A percentile compares a stretch with the other conserved stretches of the same genome.
These are phyloP conservation scores for Pluvianellus socialis DNA, from an alignment of 2,113 vertebrate species.

Conservation along the genomic window DNA sequence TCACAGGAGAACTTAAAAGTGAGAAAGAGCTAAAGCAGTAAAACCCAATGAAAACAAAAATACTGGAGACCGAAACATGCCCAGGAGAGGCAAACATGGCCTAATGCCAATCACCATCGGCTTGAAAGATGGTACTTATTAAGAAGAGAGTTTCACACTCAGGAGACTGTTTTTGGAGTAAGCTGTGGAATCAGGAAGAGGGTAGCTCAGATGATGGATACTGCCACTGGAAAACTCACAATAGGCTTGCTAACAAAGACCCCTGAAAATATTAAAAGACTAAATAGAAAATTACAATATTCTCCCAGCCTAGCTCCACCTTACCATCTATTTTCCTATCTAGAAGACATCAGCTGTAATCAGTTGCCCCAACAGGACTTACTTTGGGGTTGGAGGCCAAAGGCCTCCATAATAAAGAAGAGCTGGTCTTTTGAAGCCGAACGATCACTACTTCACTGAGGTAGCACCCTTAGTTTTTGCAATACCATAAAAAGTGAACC, in stretches of 20 bases:
- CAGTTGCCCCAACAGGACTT: neutral
- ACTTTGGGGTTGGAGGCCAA: neutral
- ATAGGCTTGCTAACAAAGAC: constrained; percentile 2
- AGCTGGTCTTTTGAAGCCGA: neutral
- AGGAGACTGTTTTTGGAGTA: neutral
- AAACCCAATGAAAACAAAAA: constrained; percentile 71
- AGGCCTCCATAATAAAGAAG: neutral
- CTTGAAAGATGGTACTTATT: constrained; percentile 36
- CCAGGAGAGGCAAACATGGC: constrained; percentile 12
- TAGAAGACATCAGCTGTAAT: neutral
- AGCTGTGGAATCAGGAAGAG: neutral
- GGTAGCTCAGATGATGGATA: neutral
- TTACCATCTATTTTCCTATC: neutral
- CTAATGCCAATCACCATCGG: constrained; percentile 1
- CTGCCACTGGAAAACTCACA: neutral
- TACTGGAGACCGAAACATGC: constrained; percentile 20
- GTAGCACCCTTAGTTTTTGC: neutral
- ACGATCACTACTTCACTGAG: neutral
- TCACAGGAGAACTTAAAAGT: constrained; percentile 25
- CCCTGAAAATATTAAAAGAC: neutral
- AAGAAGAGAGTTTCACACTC: constrained; percentile 8
- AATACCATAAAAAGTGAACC: neutral
- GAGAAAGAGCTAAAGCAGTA: constrained; percentile 46
- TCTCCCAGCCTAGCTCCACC: neutral
- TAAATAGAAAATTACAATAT: neutral